Evolutionary conservation across 1,140 invertebrate genomes (phyloP), one percentile per base, ranked within the genome.

Genomic region (Rhagoletis zephyria): DNA sequence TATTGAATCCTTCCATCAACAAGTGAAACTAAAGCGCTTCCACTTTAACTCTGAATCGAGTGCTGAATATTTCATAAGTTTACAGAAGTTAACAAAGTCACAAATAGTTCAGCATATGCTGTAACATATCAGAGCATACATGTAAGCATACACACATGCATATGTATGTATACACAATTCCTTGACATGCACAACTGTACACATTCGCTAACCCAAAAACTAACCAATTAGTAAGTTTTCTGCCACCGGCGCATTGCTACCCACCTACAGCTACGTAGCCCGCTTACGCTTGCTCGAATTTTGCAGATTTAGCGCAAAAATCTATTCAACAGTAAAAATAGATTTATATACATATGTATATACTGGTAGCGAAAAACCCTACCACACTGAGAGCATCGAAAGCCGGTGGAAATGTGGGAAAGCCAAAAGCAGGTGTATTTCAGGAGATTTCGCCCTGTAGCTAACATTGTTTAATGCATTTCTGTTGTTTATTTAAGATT

Each of bases 221-320:
- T 4, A 74, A 74, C 67, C 67, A 74, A 74, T 74, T 74, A 74
- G 40, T 74, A 5, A 16, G 42, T 67, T 67, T 67, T 67, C 64
- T 67, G 12, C 19, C 1, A 67, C 40, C 16, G 45, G 40, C 16
- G 67, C 4, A 74, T 45, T 45, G 67, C 40, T 16, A 7, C 42
- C 6, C 30, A 30, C 30, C 30, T 1, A 30, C 30, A 30, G 12
- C 40, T 3, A 40, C 30, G 4, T 40, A 70, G 14, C 30, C 42
- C 14, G 45, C 42, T 14, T 40, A n/a, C 67, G 67, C 67, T 16
- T 48, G 40, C 12, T 4, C 3, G 42, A 42, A 74, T 74, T 74
- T 45, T 48, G 14, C 45, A 40, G 67, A 74, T 74, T 74, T 74
- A 74, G 42, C 67, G 42, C 42, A 63, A 4, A 63, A 74, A 74